A percentile compares a stretch with the other conserved stretches of the same genome.
Evolutionary conservation across 2,888 invertebrate species (phyloP).

Genomic region (Agrochola lota): DNA sequence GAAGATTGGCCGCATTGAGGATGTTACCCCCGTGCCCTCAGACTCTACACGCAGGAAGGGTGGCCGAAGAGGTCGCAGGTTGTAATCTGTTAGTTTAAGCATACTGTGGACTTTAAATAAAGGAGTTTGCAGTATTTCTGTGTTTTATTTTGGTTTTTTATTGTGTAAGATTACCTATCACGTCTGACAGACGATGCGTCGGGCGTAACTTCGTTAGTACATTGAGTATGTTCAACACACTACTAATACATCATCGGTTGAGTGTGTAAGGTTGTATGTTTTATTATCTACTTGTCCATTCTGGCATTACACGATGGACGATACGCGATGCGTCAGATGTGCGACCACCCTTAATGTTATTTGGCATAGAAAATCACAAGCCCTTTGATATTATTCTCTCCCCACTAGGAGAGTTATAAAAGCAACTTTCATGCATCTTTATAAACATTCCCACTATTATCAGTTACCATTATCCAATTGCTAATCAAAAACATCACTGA

Average conservation of each 20-base stretch:
- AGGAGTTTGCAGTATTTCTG: constrained; percentile 79
- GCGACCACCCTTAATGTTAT: neutral
- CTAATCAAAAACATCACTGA: neutral
- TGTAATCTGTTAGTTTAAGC: constrained; percentile 93
- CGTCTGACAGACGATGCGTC: too few relatives aligned
- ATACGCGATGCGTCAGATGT: too few relatives aligned
- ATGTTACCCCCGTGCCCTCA: constrained; percentile 99
- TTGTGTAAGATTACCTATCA: neutral
- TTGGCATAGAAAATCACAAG: neutral
- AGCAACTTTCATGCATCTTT: neutral
- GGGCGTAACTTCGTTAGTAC: too few relatives aligned
- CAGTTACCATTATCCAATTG: neutral
- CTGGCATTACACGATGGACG: too few relatives aligned
- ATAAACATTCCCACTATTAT: neutral
- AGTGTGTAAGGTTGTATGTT: too few relatives aligned
- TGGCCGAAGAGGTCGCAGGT: constrained; percentile 99
- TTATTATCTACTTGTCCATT: too few relatives aligned
- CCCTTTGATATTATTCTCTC: neutral
- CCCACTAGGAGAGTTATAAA: neutral
- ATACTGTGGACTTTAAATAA: constrained; percentile 86
- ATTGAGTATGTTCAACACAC: too few relatives aligned
- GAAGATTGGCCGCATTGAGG: constrained; percentile 99
- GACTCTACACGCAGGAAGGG: constrained; percentile 99
- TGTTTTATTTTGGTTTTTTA: constrained; percentile 69
- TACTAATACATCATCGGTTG: too few relatives aligned